Conservation (phyloP, 2,797 vertebrate genomes). For the Champsocephalus gunnari region DNA sequence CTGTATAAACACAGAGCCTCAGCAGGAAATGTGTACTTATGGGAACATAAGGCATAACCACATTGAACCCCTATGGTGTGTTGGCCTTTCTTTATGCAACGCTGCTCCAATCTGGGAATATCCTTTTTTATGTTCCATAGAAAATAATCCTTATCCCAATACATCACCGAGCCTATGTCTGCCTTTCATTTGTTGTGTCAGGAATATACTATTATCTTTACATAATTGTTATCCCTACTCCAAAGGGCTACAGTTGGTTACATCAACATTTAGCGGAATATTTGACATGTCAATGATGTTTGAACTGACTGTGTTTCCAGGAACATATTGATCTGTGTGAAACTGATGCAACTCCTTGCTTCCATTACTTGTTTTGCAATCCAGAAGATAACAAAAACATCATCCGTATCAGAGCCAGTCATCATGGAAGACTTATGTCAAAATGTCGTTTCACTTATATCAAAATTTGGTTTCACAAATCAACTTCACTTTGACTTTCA, state of each 20-base stretch:
- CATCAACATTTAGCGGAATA: neutral
- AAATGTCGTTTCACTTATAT: neutral
- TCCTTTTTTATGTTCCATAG: neutral
- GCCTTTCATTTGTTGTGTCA: neutral
- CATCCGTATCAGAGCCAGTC: neutral
- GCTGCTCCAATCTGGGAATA: slow-evolving; percentile 6
- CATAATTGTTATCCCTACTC: neutral
- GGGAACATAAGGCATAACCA: slow-evolving; percentile 3
- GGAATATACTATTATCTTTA: neutral
- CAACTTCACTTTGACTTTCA: neutral
- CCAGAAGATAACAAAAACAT: slow-evolving; percentile 37
- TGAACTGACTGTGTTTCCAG: slow-evolving; percentile 31
- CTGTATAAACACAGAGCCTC: slow-evolving; percentile 3
- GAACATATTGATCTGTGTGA: slow-evolving; percentile 47
- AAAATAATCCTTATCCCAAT: neutral
- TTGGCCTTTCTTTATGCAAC: neutral
- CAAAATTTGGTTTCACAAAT: neutral
- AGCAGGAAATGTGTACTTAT: neutral
- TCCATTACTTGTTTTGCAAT: slow-evolving; percentile 28
- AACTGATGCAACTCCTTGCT: slow-evolving; percentile 4
- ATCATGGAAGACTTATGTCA: neutral
- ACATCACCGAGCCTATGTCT: neutral
- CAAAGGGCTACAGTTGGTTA: neutral
- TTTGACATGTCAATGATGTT: slow-evolving; percentile 31
- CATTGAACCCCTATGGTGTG: neutral